These are phyloP conservation scores for Lysandra coridon DNA, from an alignment of 2,888 invertebrate species.

Conservation along the genomic window DNA sequence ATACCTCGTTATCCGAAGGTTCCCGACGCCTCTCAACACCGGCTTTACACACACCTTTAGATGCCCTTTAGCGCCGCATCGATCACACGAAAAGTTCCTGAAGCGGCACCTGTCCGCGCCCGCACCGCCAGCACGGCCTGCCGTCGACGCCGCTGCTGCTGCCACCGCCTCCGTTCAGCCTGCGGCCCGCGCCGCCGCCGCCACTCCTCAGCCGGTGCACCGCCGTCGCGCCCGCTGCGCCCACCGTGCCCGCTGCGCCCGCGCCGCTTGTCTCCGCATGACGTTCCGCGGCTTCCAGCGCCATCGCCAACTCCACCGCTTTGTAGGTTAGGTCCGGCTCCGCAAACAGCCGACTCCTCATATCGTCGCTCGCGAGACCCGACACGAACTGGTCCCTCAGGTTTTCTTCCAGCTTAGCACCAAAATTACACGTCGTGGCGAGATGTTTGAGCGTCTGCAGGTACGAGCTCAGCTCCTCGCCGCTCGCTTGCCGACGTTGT, in stretches of 20 bases:
- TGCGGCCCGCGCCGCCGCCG: background rate
- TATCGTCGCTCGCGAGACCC: slow-evolving; percentile 32
- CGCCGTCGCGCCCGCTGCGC: background rate
- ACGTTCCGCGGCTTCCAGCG: slow-evolving; percentile 17
- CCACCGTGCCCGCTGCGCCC: background rate
- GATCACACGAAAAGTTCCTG: background rate
- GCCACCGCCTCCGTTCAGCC: background rate
- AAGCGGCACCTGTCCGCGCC: slow-evolving; percentile 8
- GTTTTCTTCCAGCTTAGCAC: slow-evolving; percentile 28
- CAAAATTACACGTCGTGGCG: too few relatives aligned
- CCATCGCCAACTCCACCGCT: slow-evolving; percentile 28
- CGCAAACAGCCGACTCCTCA: slow-evolving; percentile 33
- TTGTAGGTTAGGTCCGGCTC: slow-evolving; percentile 30
- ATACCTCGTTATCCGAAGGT: too few relatives aligned
- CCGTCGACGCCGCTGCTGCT: background rate
- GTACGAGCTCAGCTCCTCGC: too few relatives aligned
- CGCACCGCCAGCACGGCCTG: slow-evolving; percentile 7
- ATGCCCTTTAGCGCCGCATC: background rate
- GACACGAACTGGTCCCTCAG: slow-evolving; percentile 35
- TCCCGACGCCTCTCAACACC: too few relatives aligned
- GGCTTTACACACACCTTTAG: too few relatives aligned
- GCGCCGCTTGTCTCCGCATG: slow-evolving; percentile 18
- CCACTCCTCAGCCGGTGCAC: background rate
- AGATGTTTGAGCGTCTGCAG: too few relatives aligned
- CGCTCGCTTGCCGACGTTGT: too few relatives aligned